These are phyloP conservation scores for Macquaria australasica DNA, from an alignment of 2,113 vertebrate genomes.

Conservation along the genomic window DNA sequence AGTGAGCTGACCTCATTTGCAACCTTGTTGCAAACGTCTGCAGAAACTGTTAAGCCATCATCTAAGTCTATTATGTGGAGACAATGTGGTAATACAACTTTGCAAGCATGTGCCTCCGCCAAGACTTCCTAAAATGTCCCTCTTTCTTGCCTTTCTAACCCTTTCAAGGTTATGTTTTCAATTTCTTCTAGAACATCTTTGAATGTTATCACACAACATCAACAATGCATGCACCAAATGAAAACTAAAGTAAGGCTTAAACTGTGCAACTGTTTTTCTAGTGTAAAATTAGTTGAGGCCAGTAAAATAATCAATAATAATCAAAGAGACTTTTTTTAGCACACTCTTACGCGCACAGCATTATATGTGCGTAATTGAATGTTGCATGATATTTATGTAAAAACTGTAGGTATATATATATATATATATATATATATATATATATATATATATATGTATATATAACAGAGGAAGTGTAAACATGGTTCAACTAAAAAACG, in stretches of 20 bases:
- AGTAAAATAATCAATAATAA: background rate
- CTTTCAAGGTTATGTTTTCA: conserved; percentile 43
- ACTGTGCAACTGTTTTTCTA: no score
- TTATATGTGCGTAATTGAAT: no score
- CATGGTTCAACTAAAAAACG: no score
- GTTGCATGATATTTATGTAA: no score
- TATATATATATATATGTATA: no score
- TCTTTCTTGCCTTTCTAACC: background rate
- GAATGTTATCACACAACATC: background rate
- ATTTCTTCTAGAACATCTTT: background rate
- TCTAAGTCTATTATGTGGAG: conserved; percentile 23
- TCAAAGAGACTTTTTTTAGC: background rate
- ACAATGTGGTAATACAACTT: background rate
- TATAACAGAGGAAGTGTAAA: no score
- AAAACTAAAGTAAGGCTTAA: background rate
- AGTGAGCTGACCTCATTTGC: conserved; percentile 56
- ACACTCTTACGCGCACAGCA: no score
- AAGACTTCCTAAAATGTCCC: background rate
- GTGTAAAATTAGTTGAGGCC: no score
- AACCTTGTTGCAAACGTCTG: conserved; percentile 39
- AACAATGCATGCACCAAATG: background rate
- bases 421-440: no score
- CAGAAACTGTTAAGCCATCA: conserved; percentile 25
- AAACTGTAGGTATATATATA: no score
- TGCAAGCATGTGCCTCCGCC: background rate